Percentiles rank a stretch among this genome's conserved stretches.
Conservation (phyloP, 1,140 invertebrate genomes). For the Pseudomyrmex dendroicus region DNA sequence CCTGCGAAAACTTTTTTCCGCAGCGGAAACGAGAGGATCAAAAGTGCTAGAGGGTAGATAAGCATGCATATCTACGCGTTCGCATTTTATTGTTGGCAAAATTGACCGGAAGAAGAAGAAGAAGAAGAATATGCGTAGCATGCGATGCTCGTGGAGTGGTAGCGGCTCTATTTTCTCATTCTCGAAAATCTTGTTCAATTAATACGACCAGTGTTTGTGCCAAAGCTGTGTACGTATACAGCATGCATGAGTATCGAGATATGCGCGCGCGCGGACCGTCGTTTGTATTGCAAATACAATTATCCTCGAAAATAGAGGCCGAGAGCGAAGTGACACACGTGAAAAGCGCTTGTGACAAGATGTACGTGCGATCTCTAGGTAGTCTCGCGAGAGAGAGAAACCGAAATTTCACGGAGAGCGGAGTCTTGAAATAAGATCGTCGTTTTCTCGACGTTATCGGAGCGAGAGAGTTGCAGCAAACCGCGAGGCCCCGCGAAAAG, state of each 20-base stretch:
- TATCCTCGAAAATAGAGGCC: not conserved
- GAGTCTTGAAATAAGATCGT: not conserved
- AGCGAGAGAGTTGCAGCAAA: not conserved
- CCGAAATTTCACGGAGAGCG: not conserved
- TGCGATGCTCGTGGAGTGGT: not conserved
- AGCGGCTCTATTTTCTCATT: not conserved
- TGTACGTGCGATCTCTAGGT: not conserved
- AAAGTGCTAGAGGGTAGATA: not conserved
- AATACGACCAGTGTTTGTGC: not conserved
- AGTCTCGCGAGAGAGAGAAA: no score
- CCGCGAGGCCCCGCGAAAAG: not conserved
- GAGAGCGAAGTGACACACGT: not conserved
- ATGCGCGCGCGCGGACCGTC: not conserved
- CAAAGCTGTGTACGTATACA: not conserved
- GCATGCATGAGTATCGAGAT: not conserved
- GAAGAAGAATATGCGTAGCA: constrained; percentile 2
- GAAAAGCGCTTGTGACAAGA: not conserved
- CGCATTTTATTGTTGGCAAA: not conserved
- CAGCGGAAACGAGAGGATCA: not conserved
- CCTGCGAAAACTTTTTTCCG: constrained; percentile 4
- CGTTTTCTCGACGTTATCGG: not conserved
- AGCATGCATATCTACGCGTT: constrained; percentile 23
- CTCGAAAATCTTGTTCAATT: constrained; percentile 3
- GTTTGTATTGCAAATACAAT: no score
- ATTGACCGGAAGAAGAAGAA: no score